Conservation (phyloP, 2,888 invertebrate genomes). For the Mechanitis messenoides region DNA sequence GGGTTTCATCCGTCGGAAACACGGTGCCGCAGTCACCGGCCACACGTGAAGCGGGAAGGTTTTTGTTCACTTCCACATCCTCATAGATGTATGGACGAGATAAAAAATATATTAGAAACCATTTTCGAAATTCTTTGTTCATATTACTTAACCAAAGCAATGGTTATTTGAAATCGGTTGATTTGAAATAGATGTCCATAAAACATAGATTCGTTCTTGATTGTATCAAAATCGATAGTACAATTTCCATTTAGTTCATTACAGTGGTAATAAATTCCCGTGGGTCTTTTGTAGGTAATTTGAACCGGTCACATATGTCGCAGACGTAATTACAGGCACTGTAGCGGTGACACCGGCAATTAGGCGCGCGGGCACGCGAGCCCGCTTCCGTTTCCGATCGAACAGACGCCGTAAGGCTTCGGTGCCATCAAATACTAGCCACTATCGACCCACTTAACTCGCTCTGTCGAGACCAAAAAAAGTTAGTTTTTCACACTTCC, state of each 20-base stretch:
- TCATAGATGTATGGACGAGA: not conserved
- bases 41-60: conserved; percentile 56
- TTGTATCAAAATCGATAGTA: not conserved
- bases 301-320: conserved; percentile 49
- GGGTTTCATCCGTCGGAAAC: conserved; percentile 65
- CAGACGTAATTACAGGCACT: conserved; percentile 35
- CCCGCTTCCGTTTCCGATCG: conserved; percentile 67
- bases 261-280: conserved; percentile 22
- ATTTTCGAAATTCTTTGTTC: not conserved
- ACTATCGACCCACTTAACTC: conserved; percentile 27
- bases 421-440: conserved; percentile 25
- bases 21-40: conserved; percentile 48
- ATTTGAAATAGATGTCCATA: too few relatives aligned
- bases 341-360: conserved; percentile 60
- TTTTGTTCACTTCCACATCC: conserved; percentile 41
- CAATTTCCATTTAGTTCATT: conserved; percentile 16
- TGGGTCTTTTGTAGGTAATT: conserved; percentile 34
- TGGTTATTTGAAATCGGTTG: too few relatives aligned
- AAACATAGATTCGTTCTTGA: too few relatives aligned
- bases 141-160: too few relatives aligned
- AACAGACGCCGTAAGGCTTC: conserved; percentile 53
- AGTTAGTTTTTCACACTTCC: too few relatives aligned
- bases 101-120: not conserved
- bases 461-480: too few relatives aligned
- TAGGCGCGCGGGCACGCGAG: conserved; percentile 57